These are phyloP conservation scores for Pimpla rufipes DNA, from an alignment of 2,888 invertebrate genomes.

Conservation along the genomic window DNA sequence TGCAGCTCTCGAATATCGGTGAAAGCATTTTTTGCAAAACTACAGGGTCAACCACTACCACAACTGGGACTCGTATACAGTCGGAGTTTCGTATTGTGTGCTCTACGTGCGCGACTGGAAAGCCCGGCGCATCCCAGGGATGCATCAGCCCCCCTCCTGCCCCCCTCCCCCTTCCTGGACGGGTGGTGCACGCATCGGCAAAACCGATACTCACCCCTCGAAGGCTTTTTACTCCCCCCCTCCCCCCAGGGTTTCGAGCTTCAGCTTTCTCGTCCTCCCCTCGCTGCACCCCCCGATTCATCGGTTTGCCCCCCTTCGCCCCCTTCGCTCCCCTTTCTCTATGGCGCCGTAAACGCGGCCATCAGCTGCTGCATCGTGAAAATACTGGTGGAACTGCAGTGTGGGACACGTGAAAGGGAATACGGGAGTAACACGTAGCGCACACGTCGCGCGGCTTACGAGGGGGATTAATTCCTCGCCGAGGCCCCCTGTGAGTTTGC, in stretches of 20 bases:
- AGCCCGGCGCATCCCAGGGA: not conserved
- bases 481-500: not conserved
- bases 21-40: constrained; percentile 29
- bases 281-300: not conserved
- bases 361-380: constrained; percentile 16
- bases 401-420: constrained; percentile 11
- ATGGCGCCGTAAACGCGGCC: not conserved
- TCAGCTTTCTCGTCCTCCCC: constrained; percentile 6
- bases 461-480: constrained; percentile 25
- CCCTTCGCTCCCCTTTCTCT: too few species aligned
- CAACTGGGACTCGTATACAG: too few species aligned
- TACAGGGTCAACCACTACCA: constrained; percentile 27
- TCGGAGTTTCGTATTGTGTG: not conserved
- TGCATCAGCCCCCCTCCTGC: too few species aligned
- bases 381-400: not conserved
- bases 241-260: constrained; percentile 3
- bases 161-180: too few species aligned
- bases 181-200: constrained; percentile 21
- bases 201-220: constrained; percentile 23
- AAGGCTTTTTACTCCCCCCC: constrained; percentile 14
- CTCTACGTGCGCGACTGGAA: not conserved
- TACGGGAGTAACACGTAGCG: constrained; percentile 28
- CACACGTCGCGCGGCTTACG: constrained; percentile 16
- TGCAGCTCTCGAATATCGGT: constrained; percentile 5
- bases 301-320: constrained; percentile 5